These are phyloP conservation scores for Trypoxylon attenuatum DNA, from an alignment of 2,888 invertebrate genomes.

Conservation along the genomic window DNA sequence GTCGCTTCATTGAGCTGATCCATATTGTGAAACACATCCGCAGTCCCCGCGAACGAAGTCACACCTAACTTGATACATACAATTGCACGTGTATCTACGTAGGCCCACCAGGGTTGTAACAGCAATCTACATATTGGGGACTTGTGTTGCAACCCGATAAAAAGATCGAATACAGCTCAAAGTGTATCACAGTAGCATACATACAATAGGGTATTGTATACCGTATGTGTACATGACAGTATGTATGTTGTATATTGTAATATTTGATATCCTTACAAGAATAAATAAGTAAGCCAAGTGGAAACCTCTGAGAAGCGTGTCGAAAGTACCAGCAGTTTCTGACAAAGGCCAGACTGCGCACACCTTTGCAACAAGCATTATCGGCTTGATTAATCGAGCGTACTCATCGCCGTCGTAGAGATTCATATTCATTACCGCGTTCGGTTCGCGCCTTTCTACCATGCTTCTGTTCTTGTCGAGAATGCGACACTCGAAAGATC, in stretches of 20 bases:
- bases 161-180: not conserved
- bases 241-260: too few relatives aligned
- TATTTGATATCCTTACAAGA: slow-evolving; percentile 39
- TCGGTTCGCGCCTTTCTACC: not conserved
- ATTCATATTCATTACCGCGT: slow-evolving; percentile 14
- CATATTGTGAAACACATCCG: slow-evolving; percentile 52
- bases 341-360: slow-evolving; percentile 60
- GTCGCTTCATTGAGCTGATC: slow-evolving; percentile 61
- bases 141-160: not conserved
- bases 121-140: not conserved
- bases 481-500: not conserved
- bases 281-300: slow-evolving; percentile 50
- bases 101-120: not conserved
- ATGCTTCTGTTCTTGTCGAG: not conserved
- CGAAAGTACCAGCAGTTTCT: not conserved
- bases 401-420: slow-evolving; percentile 42
- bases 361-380: slow-evolving; percentile 43
- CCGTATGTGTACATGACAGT: too few relatives aligned
- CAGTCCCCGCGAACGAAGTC: slow-evolving; percentile 33
- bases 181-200: too few relatives aligned
- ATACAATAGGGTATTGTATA: too few relatives aligned
- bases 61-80: slow-evolving; percentile 17
- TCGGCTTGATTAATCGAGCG: slow-evolving; percentile 53
- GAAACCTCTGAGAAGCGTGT: slow-evolving; percentile 17
- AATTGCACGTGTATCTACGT: too few relatives aligned